phyloP scores from a whole-genome alignment of 1,140 invertebrate genomes.

The Augochlora pura region DNA sequence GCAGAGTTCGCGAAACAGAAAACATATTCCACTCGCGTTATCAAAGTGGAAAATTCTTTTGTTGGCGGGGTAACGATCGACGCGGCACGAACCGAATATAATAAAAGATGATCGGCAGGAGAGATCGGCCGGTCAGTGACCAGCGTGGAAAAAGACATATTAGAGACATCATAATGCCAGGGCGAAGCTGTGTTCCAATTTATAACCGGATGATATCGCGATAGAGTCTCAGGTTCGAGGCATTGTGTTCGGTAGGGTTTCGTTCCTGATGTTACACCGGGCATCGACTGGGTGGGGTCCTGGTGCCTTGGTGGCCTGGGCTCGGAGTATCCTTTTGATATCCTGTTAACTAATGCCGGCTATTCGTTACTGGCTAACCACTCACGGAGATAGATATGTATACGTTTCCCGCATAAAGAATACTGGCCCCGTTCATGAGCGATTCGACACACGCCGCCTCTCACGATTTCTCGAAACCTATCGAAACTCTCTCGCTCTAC shows the following conservation, averaged over 20 bases:
- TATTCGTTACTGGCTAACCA: constrained; percentile 77
- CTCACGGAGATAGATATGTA: constrained; percentile 57
- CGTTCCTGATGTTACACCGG: constrained; percentile 71
- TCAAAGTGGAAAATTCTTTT: no score
- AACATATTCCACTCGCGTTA: no score
- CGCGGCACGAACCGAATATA: constrained; percentile 30
- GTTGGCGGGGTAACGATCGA: constrained; percentile 3
- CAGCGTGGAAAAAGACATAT: constrained; percentile 78
- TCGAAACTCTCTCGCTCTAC: background rate
- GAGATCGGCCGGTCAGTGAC: constrained; percentile 56
- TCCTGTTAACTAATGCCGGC: constrained; percentile 80
- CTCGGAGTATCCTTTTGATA: constrained; percentile 80
- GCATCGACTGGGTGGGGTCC: constrained; percentile 78
- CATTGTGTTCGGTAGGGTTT: constrained; percentile 77
- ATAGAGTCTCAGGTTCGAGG: constrained; percentile 79
- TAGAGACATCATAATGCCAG: constrained; percentile 81
- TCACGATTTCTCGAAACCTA: background rate
- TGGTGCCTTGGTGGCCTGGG: constrained; percentile 77
- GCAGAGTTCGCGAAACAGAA: no score
- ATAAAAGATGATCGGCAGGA: constrained; percentile 35
- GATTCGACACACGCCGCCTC: constrained; percentile 22
- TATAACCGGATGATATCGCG: constrained; percentile 80
- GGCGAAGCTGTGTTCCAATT: constrained; percentile 79
- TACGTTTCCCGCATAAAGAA: constrained; percentile 59
- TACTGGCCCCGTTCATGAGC: constrained; percentile 26